Evolutionary conservation across 2,113 vertebrate species (phyloP), one percentile per base, ranked within the genome.

Genomic region (Thunnus thynnus): DNA sequence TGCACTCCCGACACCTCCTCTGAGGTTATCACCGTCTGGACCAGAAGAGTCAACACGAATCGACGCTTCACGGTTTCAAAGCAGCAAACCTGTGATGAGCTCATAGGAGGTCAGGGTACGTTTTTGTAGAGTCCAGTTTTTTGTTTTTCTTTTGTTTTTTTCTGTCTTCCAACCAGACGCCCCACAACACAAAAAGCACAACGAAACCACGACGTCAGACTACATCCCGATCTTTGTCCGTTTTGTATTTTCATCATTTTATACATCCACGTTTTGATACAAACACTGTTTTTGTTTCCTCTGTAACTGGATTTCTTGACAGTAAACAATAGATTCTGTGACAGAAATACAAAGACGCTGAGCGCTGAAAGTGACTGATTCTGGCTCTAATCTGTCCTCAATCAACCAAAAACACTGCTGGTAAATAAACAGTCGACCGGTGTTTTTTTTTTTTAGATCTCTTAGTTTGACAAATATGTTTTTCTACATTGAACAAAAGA

Each of bases 231-330:
- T 18, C 22, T 67, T 41, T 41, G 10, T 62, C 27, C 12, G 3
- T 41, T 73, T 62, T 66, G 18, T 77, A 62, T 48, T 72, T 65
- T 55, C 48, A 9, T 27, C 5, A 8, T 55, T 48, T 22, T 64
- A 30, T 58, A 32, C 13, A 30, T 22, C n/a, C n/a, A 17, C 3
- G 5, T 67, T 81, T 80, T 80, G 72, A 76, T 76, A 66, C n/a
- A 12, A 66, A 67, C 8, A 2, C 14, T 32, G 36, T 57, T 64
- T 2, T 30, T 1, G 13, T 62, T 55, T 46, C 18, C 12, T 46
- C 32, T 50, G 3, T 41, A 48, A 20, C 46, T 30, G 22, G 57
- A 20, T 50, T 64, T 63, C 10, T 50, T 4, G 7, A 13, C 30
- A 12, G 16, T 9, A 10, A 80, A 14, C 3, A 13, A 27, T 8